Base-by-base conservation (phyloP, 2,888 invertebrate genomes). In the Trachelus stipa region DNA sequence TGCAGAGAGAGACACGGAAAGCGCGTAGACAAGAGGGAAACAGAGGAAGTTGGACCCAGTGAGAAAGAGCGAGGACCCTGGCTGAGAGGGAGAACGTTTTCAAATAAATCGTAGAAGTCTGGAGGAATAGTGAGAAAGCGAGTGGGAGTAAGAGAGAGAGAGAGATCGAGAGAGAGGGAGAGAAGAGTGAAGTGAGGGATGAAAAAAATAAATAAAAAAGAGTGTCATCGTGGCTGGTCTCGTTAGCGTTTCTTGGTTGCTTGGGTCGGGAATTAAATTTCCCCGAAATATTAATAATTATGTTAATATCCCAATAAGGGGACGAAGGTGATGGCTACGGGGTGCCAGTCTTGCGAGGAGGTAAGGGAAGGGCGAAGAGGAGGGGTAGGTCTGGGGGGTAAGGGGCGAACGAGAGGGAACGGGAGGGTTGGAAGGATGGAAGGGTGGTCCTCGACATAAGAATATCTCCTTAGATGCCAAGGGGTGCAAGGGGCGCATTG, bases 401-500 rank as follows among this genome's bases (percentile, higher is more conserved):
- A 74, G 68, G 73, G 56, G 30, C 12, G 12, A 35, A 68, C 35
- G 78, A 77, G 33, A 71, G 75, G n/a, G 69, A 68, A 30, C 30
- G 71, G 15, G 56, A 37, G 74, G 33, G 78, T 68, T 56, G 77
- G 75, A 75, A 79, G 56, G 71, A 76, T 74, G 56, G 77, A 81
- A 40, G 79, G 87, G 86, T 88, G 86, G 86, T 85, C 82, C 88
- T 89, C 89, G 88, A 88, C 89, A 87, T 90, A 88, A 89, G 90
- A 89, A 90, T 90, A 90, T 90, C 89, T 89, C 86, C 89, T 87
- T 85, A 88, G 90, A 87, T 88, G 88, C 87, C 86, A 33, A 37
- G 79, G 69, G 74, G 76, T 69, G 76, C 31, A 12, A 71, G 81
- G 79, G 82, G 79, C 80, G 81, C 86, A 85, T 83, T 84, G 85